phyloP scores from a whole-genome alignment of 2,113 vertebrate genomes.

The Polypterus senegalus region DNA sequence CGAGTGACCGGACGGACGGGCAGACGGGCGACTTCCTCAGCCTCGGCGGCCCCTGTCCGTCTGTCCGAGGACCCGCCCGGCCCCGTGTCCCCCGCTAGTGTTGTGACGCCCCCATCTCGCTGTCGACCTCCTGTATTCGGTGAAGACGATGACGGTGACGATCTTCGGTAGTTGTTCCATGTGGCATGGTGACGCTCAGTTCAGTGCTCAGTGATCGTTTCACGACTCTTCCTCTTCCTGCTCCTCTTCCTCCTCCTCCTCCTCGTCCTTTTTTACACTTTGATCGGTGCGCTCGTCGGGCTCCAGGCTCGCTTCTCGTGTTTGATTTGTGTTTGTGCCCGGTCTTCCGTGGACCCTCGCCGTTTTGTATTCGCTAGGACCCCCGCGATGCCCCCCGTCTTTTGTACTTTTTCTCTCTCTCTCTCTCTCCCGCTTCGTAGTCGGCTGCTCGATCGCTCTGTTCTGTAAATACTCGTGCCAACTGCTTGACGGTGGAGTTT shows the following conservation, averaged over 20 bases:
- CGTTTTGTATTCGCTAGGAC: slow-evolving; percentile 51
- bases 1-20: slow-evolving; percentile 39
- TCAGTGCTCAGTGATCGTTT: slow-evolving; percentile 75
- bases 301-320: slow-evolving; percentile 77
- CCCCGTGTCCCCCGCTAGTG: slow-evolving; percentile 82
- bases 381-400: slow-evolving; percentile 58
- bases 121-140: slow-evolving; percentile 78
- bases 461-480: slow-evolving; percentile 99
- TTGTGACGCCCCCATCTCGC: slow-evolving; percentile 76
- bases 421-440: slow-evolving; percentile 97
- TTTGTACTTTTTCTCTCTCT: slow-evolving; percentile 91
- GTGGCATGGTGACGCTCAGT: slow-evolving; percentile 97
- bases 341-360: slow-evolving; percentile 83
- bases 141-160: slow-evolving; percentile 65
- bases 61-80: slow-evolving; percentile 91
- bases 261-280: slow-evolving; percentile 52
- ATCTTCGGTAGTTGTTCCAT: slow-evolving; percentile 61
- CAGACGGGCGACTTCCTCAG: slow-evolving; percentile 75
- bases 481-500: slow-evolving; percentile 97
- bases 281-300: slow-evolving; percentile 64
- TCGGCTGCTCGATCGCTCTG: slow-evolving; percentile 86
- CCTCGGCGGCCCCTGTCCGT: slow-evolving; percentile 84
- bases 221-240: slow-evolving; percentile 36
- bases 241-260: slow-evolving; percentile 8
- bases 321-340: slow-evolving; percentile 85